Conservation (phyloP, 2,113 vertebrate genomes). For the Panthera tigris region DNA sequence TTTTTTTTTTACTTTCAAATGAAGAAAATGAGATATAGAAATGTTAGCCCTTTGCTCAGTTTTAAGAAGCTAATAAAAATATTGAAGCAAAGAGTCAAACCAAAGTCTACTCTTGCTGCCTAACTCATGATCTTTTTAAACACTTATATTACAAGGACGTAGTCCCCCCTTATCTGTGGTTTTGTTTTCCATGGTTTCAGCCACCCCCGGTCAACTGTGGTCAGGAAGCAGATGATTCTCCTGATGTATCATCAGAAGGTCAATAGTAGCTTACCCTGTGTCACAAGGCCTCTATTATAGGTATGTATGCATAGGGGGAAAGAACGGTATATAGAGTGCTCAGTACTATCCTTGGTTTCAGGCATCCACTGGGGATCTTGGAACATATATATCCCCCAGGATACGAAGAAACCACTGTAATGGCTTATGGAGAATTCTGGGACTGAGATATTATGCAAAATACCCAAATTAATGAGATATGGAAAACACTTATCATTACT, state of each 20-base stretch:
- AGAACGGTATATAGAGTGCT: background rate
- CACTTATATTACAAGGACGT: background rate
- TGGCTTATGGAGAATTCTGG: background rate
- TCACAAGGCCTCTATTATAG: background rate
- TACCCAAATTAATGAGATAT: background rate
- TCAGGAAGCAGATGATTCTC: background rate
- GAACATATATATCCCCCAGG: background rate
- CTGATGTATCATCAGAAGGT: background rate
- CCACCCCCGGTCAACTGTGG: background rate
- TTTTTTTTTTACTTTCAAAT: background rate
- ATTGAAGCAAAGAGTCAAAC: background rate
- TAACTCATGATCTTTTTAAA: background rate
- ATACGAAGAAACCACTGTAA: background rate
- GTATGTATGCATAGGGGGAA: background rate
- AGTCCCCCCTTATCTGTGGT: too few species aligned
- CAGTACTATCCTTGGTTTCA: background rate
- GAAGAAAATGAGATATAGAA: background rate
- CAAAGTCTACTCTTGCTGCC: background rate
- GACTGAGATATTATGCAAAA: background rate
- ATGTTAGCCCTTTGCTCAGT: background rate
- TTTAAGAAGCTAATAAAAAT: slow-evolving; percentile 1
- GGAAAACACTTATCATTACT: background rate
- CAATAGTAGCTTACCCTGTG: background rate
- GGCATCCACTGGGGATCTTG: background rate
- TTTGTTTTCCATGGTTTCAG: background rate